Evolutionary conservation across 2,888 invertebrate species (phyloP).

Genomic region (Podabrus alpinus): DNA sequence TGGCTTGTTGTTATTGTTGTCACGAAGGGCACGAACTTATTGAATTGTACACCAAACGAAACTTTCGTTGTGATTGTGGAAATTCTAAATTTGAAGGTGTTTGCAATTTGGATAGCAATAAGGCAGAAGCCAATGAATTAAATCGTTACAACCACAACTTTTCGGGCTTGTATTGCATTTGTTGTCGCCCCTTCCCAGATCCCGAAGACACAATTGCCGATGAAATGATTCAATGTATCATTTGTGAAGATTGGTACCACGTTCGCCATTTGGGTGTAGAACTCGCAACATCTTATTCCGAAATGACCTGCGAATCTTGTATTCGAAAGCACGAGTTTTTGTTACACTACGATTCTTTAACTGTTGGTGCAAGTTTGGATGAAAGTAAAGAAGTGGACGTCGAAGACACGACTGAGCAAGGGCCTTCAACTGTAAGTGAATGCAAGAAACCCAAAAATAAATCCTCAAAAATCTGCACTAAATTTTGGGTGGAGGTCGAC

Average conservation of each 20-base stretch:
- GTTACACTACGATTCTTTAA: conserved; percentile 66
- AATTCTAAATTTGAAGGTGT: conserved; percentile 73
- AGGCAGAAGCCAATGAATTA: conserved; percentile 67
- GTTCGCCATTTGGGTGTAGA: conserved; percentile 70
- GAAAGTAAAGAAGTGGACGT: conserved; percentile 7
- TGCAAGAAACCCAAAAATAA: conserved; percentile 55
- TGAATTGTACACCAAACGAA: conserved; percentile 94
- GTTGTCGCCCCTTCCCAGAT: conserved; percentile 93
- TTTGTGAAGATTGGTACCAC: conserved; percentile 99
- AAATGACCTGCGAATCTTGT: conserved; percentile 83
- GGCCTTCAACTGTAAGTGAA: conserved; percentile 3
- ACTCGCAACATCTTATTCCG: conserved; percentile 68
- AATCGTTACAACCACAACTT: conserved; percentile 95
- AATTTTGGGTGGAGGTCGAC: conserved; percentile 71
- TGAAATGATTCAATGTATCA: conserved; percentile 94
- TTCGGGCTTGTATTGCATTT: conserved; percentile 87
- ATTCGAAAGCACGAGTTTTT: conserved; percentile 78
- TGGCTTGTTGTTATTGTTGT: conserved; percentile 92
- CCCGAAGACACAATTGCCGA: conserved; percentile 80
- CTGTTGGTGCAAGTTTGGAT: conserved; percentile 34
- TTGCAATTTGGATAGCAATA: conserved; percentile 70
- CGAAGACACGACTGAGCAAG: neutral
- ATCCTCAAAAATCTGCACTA: conserved; percentile 58
- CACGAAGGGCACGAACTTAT: conserved; percentile 95
- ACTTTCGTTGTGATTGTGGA: conserved; percentile 96